Conservation (phyloP, 35 echinoderm and acorn worm genomes). For the Stichopus chloronotus region DNA sequence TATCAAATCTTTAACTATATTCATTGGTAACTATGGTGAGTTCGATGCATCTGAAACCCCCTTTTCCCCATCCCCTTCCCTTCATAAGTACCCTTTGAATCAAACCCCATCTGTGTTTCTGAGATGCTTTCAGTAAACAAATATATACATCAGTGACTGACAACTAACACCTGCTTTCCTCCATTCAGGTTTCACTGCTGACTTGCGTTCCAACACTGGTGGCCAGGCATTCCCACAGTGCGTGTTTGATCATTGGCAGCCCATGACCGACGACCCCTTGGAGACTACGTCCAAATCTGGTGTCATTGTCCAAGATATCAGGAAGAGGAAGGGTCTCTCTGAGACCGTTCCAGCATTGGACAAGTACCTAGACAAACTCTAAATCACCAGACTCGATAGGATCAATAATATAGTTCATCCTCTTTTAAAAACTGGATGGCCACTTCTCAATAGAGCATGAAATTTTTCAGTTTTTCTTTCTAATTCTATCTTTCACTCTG, state of each 20-base stretch:
- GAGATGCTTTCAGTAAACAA: too few relatives aligned
- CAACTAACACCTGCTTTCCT: background rate
- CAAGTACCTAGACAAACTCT: slow-evolving; percentile 95
- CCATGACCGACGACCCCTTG: slow-evolving; percentile 59
- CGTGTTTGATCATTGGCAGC: slow-evolving; percentile 98
- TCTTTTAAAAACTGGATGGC: background rate
- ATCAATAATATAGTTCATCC: background rate
- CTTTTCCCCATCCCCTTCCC: too few relatives aligned
- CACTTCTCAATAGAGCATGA: background rate
- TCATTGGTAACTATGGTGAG: too few relatives aligned
- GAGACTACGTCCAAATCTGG: slow-evolving; percentile 65
- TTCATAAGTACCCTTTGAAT: too few relatives aligned
- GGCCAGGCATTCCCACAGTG: slow-evolving; percentile 99
- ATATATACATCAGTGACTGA: too few relatives aligned
- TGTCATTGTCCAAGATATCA: slow-evolving; percentile 50
- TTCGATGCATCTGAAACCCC: too few relatives aligned
- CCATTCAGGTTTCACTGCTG: slow-evolving; percentile 89
- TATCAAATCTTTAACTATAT: too few relatives aligned
- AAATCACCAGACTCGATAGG: slow-evolving; percentile 4
- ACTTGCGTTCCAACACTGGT: slow-evolving; percentile 90
- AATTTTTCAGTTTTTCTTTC: background rate
- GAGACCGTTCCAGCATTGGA: slow-evolving; percentile 80
- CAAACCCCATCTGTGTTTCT: too few relatives aligned
- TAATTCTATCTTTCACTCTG: background rate
- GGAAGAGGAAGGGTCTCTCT: slow-evolving; percentile 90